A percentile compares a stretch with the other conserved stretches of the same genome.
phyloP scores from a whole-genome alignment of 2,797 vertebrate species.

The Ceryle rudis region DNA sequence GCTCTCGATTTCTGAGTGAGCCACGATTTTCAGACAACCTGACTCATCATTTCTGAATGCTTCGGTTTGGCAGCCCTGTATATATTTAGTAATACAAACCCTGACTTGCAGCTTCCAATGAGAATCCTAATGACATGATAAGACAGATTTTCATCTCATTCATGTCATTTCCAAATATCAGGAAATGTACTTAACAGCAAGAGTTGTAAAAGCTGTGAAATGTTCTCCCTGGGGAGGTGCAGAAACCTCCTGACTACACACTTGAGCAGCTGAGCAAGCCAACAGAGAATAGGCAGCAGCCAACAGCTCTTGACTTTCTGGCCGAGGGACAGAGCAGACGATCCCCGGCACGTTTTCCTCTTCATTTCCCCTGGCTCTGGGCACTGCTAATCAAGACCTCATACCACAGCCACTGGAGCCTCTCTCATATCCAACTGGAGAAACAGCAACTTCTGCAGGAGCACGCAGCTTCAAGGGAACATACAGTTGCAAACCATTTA shows the following conservation, averaged over 20 bases:
- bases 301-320: background rate
- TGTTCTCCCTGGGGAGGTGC: background rate
- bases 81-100: slow-evolving; percentile 57
- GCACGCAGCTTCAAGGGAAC: background rate
- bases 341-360: slow-evolving; percentile 16
- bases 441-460: background rate
- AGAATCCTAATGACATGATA: slow-evolving; percentile 39
- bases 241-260: background rate
- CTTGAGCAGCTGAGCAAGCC: background rate
- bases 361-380: slow-evolving; percentile 15
- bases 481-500: background rate
- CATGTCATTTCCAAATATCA: slow-evolving; percentile 30
- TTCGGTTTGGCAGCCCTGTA: slow-evolving; percentile 33
- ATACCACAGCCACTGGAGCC: background rate
- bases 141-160: slow-evolving; percentile 56
- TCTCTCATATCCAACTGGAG: background rate
- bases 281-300: background rate
- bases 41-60: slow-evolving; percentile 65
- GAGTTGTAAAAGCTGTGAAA: slow-evolving; percentile 46
- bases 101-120: slow-evolving; percentile 56
- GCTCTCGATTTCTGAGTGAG: slow-evolving; percentile 4
- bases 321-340: background rate
- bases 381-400: background rate
- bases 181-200: background rate
- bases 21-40: background rate